Conservation (phyloP, 2,113 vertebrate genomes). For the Paratilapia polleni region DNA sequence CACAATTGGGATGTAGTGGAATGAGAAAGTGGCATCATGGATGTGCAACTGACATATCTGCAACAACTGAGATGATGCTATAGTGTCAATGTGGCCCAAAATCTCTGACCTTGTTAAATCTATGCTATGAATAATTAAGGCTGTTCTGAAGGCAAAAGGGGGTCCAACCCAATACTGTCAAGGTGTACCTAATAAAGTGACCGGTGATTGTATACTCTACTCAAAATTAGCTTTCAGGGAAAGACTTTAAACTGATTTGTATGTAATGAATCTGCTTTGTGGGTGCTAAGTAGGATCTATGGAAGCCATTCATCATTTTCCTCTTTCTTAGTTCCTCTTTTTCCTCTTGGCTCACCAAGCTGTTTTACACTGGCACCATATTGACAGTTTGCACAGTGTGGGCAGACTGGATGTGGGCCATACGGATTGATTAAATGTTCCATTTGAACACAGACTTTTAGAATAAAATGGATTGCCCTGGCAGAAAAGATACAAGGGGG, state of each 20-base stretch:
- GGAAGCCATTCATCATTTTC: slow-evolving; percentile 44
- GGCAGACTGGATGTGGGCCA: slow-evolving; percentile 51
- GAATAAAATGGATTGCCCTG: slow-evolving; percentile 72
- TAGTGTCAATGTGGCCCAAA: neutral
- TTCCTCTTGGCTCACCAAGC: slow-evolving; percentile 28
- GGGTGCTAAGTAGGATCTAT: slow-evolving; percentile 1
- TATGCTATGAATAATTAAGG: neutral
- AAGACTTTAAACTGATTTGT: neutral
- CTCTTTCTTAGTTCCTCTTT: slow-evolving; percentile 9
- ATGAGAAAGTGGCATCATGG: too few species aligned
- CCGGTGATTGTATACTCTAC: neutral
- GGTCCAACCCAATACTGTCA: neutral
- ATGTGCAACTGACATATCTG: too few species aligned
- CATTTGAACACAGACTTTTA: slow-evolving; percentile 55
- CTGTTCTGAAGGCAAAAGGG: neutral
- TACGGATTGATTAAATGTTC: slow-evolving; percentile 68
- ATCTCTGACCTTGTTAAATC: neutral
- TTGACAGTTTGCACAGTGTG: slow-evolving; percentile 54
- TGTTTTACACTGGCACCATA: slow-evolving; percentile 51
- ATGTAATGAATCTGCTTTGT: slow-evolving; percentile 23
- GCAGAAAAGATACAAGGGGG: slow-evolving; percentile 51
- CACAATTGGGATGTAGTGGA: too few species aligned
- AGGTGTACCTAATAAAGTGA: neutral
- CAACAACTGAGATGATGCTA: too few species aligned
- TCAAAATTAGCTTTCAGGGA: neutral